Evolutionary conservation across 2,797 vertebrate genomes (phyloP), one percentile per base, ranked within the genome.

Genomic region (Spinus pinus): DNA sequence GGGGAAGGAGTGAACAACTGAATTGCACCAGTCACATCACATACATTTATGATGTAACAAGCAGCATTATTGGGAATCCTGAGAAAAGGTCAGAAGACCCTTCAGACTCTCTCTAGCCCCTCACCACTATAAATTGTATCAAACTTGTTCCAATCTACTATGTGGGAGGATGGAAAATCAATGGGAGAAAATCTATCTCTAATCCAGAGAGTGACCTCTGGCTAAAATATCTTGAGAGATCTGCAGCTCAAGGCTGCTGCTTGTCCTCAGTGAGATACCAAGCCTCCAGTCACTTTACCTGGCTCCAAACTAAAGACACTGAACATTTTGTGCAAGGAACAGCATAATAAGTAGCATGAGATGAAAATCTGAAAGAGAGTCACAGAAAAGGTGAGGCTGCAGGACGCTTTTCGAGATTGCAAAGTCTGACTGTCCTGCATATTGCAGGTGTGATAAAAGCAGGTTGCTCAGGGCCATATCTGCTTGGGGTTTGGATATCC

Each of bases 191-290:
- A 87, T 53, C 35, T 57, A 6, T 49, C 41, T 81, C 30, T 10
- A 62, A 12, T 42, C 22, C 50, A 74, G 22, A 35, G 31, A 44
- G 24, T 49, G 15, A 14, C 16, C 20, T n/a, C 16, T 87, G 44
- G 8, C 30, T 89, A 22, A 9, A 42, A 7, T 11, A 41, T 21
- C 20, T 64, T 58, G 24, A 82, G 37, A 71, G 6, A 74, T 25
- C 56, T 57, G 33, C 31, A 78, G 61, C 13, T 50, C 46, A 80
- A 11, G 0, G 0, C 12, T 39, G 57, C 23, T 49, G 5, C 49
- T 61, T 41, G 30, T 33, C 35, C 56, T 46, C 60, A 77, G 4
- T 14, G n/a, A 69, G 42, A 53, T 8, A 15, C 39, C 35, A 83
- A 89, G 58, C 3, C 14, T 70, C 65, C 27, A 70, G 47, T 31